Conservation (phyloP, 2,888 invertebrate species). For the Parasteatoda lunata region DNA sequence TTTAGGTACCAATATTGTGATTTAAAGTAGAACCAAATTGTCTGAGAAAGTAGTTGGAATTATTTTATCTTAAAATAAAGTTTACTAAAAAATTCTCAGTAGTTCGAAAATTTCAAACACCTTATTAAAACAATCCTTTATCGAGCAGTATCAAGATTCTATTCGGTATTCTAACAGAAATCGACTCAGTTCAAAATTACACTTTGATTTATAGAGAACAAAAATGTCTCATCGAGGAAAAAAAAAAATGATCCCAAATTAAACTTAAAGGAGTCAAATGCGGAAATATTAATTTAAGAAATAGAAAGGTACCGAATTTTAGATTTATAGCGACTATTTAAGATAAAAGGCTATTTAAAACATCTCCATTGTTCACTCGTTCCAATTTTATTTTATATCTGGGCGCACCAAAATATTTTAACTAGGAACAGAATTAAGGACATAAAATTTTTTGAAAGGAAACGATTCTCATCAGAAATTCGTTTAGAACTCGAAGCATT, state of each 20-base stretch:
- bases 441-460: neutral
- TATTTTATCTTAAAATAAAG: too few species aligned
- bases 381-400: neutral
- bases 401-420: neutral
- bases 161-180: too few species aligned
- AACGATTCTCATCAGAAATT: slow-evolving; percentile 31
- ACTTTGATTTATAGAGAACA: too few species aligned
- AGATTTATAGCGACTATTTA: neutral
- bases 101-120: too few species aligned
- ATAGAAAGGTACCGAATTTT: neutral
- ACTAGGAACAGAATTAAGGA: neutral
- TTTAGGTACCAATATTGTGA: too few species aligned
- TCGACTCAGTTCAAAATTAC: too few species aligned
- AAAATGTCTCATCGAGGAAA: too few species aligned
- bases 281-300: slow-evolving; percentile 1
- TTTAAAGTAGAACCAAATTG: too few species aligned
- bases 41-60: too few species aligned
- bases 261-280: neutral
- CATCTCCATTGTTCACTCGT: neutral
- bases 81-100: too few species aligned
- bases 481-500: slow-evolving; percentile 13
- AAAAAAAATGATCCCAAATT: neutral
- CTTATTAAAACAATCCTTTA: too few species aligned
- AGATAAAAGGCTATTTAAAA: neutral
- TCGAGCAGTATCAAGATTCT: too few species aligned